A percentile compares a stretch with the other conserved stretches of the same genome.
Conservation (phyloP, 1,140 invertebrate species). For the Campoletis sonorensis region DNA sequence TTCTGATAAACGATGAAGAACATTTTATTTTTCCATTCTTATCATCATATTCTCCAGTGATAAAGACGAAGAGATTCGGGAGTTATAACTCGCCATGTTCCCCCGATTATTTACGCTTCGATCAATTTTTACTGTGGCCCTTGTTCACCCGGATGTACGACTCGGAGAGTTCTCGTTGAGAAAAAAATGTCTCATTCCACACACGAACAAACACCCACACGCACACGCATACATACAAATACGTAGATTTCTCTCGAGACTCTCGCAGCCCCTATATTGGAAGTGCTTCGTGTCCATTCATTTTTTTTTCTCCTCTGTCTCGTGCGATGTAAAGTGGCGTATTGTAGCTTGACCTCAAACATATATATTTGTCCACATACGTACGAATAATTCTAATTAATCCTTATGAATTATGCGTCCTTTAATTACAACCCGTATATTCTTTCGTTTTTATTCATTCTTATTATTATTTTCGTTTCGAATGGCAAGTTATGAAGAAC, state of each 20-base stretch:
- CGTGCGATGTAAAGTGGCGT: background rate
- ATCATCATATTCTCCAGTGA: no score
- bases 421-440: background rate
- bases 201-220: background rate
- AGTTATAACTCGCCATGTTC: background rate
- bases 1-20: no score
- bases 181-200: slow-evolving; percentile 12
- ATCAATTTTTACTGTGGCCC: slow-evolving; percentile 24
- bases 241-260: background rate
- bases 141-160: slow-evolving; percentile 30
- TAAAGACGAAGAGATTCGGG: no score
- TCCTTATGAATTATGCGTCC: background rate
- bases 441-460: background rate
- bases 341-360: slow-evolving; percentile 10
- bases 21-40: no score
- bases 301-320: background rate
- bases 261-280: slow-evolving; percentile 14
- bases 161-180: background rate
- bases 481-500: background rate
- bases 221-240: background rate
- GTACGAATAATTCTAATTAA: background rate
- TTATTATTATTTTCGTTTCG: background rate
- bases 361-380: background rate
- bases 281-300: slow-evolving; percentile 30
- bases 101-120: slow-evolving; percentile 6